Base-by-base conservation (phyloP, 2,797 vertebrate genomes). In the Pristis pectinata region DNA sequence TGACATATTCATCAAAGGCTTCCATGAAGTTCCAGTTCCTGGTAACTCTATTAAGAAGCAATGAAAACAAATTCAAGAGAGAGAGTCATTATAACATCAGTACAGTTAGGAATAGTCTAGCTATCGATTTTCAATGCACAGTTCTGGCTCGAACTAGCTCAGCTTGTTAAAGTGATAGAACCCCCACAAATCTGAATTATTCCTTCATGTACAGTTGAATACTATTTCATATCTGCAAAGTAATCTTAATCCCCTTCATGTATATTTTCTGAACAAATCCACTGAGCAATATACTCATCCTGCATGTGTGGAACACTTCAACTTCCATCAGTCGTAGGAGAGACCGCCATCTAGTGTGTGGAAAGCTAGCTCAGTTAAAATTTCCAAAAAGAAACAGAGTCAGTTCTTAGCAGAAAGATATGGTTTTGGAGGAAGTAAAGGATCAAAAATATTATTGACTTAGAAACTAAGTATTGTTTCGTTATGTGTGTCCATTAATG, bases 1-100 rank as follows among this genome's bases (percentile, higher is more conserved):
- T 92, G 67, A 92, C 87, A 92, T 67, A 17, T 89, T 61, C 44
- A 70, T 70, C 91, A 72, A 37, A 93, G 64, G 22, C 41, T 93
- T 93, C 67, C 41, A 93, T 30, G 4, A 37, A 41, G 9, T 44
- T 70, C 67, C 9, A 8, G 10, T 93, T 64, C 44, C 44, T 70
- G 72, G 37, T 64, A 72, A 44, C 19, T 72, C 91, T 85, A 34
- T 87, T 87, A 93, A 74, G 67, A 72, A 41, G 41, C 22, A 30
- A n/a, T 70, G 41, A 72, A 93, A 72, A 72, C 37, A 70, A 93
- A 72, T 27, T 93, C n/a, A 72, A 72, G 19, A 41, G 37, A 27
- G 24, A 24, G 59, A 30, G 41, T 67, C 64, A 93, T 74, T 44
- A 49, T 72, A 93, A 93, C 24, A 70, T 93, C 41, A 72, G 64